Conservation (phyloP, 2,888 invertebrate species). For the Sinotaia quadrata region DNA sequence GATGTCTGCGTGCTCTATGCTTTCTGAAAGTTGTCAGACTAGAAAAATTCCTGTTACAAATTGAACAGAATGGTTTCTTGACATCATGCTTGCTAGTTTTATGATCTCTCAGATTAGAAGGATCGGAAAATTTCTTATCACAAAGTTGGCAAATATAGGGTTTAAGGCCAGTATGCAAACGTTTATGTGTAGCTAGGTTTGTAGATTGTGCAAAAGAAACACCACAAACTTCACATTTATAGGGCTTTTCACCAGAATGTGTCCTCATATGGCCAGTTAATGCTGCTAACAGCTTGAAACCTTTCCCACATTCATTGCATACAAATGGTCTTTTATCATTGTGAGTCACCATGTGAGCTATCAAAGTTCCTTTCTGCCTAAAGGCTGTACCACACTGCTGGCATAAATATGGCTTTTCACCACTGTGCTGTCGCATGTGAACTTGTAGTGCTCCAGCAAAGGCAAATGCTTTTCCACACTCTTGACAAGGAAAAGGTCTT, state of each 20-base stretch:
- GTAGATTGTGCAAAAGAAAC: constrained; percentile 2
- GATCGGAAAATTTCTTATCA: background rate
- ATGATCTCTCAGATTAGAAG: background rate
- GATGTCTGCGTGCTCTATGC: background rate
- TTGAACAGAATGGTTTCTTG: background rate
- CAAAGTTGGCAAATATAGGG: background rate
- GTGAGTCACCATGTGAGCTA: background rate
- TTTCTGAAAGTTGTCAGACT: background rate
- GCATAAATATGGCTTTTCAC: background rate
- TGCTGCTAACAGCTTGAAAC: background rate
- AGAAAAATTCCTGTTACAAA: background rate
- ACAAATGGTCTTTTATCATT: background rate
- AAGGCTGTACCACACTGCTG: background rate
- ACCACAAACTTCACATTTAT: background rate
- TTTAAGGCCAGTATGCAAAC: constrained; percentile 1
- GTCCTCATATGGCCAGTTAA: background rate
- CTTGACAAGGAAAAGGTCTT: background rate
- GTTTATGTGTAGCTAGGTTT: background rate
- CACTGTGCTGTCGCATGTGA: background rate
- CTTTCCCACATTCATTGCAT: background rate
- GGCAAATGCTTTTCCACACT: background rate
- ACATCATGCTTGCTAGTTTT: background rate
- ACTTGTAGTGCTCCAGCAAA: background rate
- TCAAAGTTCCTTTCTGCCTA: background rate
- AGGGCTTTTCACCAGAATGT: background rate